These are phyloP conservation scores for Camponotus fellah DNA, from an alignment of 2,888 invertebrate genomes.

Conservation along the genomic window DNA sequence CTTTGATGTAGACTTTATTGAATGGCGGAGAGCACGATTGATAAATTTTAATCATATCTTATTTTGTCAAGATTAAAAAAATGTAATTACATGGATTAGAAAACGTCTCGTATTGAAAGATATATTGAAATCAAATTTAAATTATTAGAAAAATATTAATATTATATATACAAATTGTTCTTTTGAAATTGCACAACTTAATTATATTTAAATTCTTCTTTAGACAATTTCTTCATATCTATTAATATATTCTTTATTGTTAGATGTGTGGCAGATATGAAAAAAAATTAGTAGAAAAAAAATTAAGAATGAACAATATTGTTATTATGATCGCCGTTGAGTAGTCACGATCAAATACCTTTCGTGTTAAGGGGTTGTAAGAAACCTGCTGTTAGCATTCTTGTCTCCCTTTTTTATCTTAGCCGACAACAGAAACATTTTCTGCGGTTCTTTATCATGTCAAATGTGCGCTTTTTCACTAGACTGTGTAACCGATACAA, in stretches of 20 bases:
- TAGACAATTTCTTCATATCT: neutral
- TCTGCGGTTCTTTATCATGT: slow-evolving; percentile 58
- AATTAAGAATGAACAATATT: slow-evolving; percentile 12
- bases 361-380: slow-evolving; percentile 65
- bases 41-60: slow-evolving; percentile 79
- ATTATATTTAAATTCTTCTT: neutral
- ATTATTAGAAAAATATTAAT: slow-evolving; percentile 20
- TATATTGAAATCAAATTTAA: slow-evolving; percentile 31
- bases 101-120: neutral
- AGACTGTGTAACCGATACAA: slow-evolving; percentile 56
- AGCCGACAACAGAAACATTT: slow-evolving; percentile 39
- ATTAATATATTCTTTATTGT: neutral
- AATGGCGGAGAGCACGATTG: slow-evolving; percentile 72
- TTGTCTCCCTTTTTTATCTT: slow-evolving; percentile 57
- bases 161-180: slow-evolving; percentile 7
- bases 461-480: slow-evolving; percentile 52
- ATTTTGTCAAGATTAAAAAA: slow-evolving; percentile 79
- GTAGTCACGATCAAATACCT: slow-evolving; percentile 42
- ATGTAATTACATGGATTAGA: slow-evolving; percentile 80
- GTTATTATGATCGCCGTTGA: slow-evolving; percentile 14
- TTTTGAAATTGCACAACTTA: neutral
- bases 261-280: neutral
- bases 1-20: slow-evolving; percentile 78
- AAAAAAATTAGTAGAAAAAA: neutral
- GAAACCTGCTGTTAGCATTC: slow-evolving; percentile 52